Base-by-base conservation (phyloP, 2,797 vertebrate genomes). In the Cryptoprocta ferox region DNA sequence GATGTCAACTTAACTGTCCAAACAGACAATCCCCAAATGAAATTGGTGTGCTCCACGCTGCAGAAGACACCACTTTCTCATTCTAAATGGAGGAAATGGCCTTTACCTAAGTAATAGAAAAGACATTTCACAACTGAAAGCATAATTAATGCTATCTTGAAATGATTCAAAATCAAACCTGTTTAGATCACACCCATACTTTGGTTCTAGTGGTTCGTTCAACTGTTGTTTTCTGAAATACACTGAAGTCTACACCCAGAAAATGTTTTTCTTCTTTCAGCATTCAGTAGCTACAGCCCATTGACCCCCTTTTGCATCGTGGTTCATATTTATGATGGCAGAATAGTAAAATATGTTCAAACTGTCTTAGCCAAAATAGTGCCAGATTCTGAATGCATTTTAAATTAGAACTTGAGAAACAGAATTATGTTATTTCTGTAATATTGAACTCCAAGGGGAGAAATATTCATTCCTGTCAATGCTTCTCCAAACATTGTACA, bases 401-500 rank as follows among this genome's bases (percentile, higher is more conserved):
- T 98, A 97, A 98, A 96, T 96, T 98, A 97, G 95, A 98, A 97
- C 75, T 95, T 87, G 73, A 98, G 89, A 88, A 96, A 96, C 4
- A 19, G 80, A 97, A 97, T 96, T 98, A 63, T 83, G 96, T 96
- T 97, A 83, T 88, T 98, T 98, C 96, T 97, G 85, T 95, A 98
- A 97, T 76, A 73, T 32, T 97, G 84, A 94, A 73, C 50, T 86
- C 86, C 63, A 83, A 97, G 95, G 80, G 89, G 45, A 89, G n/a
- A 94, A 63, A 39, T 91, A 88, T 48, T 82, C 15, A 2, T 95
- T 98, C 76, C 94, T 98, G 89, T 97, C 91, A 97, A n/a, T 0
- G 42, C 89, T 96, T 98, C 98, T 98, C 97, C 93, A 97, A 98
- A 95, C 89, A 95, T 97, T 98, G 98, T 98, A 96, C 92, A 96